Evolutionary conservation across 2,888 invertebrate species (phyloP).

Genomic region (Toxonevra muliebris): DNA sequence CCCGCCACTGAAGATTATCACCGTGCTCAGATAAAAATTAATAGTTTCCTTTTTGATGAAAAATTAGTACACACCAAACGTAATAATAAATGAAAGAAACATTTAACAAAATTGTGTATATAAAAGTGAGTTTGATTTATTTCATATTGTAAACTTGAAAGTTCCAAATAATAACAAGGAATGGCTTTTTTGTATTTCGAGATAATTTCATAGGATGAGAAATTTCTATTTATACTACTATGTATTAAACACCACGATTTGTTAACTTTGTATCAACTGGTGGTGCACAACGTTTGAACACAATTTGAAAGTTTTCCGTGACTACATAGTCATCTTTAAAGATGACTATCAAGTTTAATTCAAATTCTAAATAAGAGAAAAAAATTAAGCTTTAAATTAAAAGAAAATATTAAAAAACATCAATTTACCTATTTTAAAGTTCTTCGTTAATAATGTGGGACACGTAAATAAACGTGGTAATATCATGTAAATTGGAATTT

Average conservation of each 20-base stretch:
- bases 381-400: background rate
- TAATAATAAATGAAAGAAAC: no score
- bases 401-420: background rate
- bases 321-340: conserved; percentile 94
- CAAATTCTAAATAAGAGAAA: conserved; percentile 78
- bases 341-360: conserved; percentile 90
- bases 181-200: no score
- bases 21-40: no score
- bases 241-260: background rate
- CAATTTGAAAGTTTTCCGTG: conserved; percentile 86
- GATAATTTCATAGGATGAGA: no score
- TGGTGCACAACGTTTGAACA: conserved; percentile 49
- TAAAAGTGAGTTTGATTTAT: no score
- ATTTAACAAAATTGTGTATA: no score
- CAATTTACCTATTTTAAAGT: conserved; percentile 92
- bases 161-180: no score
- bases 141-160: no score
- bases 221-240: no score
- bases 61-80: no score
- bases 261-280: conserved; percentile 11
- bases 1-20: no score
- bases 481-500: conserved; percentile 93
- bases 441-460: conserved; percentile 87
- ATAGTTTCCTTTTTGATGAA: no score
- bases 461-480: conserved; percentile 95